phyloP scores from a whole-genome alignment of 1,140 invertebrate species.

The Lanistes nyassanus region DNA sequence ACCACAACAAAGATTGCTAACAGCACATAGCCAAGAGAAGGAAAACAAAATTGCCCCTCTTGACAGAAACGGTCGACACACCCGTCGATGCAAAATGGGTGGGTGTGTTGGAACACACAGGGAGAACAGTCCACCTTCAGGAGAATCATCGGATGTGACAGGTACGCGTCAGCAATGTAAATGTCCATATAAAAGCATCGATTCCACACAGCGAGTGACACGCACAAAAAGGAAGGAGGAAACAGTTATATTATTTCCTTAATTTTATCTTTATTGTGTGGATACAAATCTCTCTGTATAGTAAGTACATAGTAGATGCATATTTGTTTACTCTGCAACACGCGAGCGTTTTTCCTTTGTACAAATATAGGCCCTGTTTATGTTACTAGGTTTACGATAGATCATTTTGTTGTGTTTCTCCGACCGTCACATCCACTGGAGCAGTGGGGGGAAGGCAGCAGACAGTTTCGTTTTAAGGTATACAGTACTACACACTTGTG shows the following conservation, averaged over 20 bases:
- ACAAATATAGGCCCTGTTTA: no score
- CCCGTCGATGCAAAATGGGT: conserved; percentile 55
- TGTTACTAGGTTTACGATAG: no score
- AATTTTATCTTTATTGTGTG: no score
- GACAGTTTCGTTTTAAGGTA: no score
- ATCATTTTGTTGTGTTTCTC: no score
- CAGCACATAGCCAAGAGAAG: conserved; percentile 10
- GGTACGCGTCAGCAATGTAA: conserved; percentile 37
- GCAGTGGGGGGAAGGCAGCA: no score
- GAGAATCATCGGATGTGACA: conserved; percentile 61
- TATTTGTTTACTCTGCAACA: neutral
- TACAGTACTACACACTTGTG: no score
- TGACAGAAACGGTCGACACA: neutral
- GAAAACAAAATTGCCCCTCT: neutral
- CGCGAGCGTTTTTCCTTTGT: neutral
- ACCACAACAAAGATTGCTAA: conserved; percentile 4
- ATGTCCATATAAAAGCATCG: conserved; percentile 6
- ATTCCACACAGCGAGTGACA: neutral
- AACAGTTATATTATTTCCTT: no score
- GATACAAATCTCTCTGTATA: no score
- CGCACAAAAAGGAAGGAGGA: no score
- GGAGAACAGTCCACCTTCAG: conserved; percentile 60
- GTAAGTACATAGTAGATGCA: neutral
- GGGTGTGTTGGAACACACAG: conserved; percentile 65
- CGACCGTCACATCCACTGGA: no score